Evolutionary conservation across 2,888 invertebrate genomes (phyloP).

Genomic region (Pristionchus entomophagus): DNA sequence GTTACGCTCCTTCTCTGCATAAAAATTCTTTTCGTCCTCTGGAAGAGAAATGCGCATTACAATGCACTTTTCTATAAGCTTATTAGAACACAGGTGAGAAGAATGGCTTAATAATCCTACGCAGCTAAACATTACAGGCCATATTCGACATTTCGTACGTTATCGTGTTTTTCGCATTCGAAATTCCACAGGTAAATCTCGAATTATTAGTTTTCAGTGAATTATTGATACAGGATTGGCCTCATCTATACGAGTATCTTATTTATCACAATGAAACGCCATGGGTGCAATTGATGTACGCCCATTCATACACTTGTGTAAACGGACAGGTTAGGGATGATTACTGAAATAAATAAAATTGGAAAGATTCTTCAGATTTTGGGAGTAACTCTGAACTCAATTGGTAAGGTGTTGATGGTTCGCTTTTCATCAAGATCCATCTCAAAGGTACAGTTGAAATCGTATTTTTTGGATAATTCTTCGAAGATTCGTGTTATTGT

Average conservation of each 20-base stretch:
- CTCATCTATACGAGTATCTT: not conserved
- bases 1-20: not conserved
- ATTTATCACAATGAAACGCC: not conserved
- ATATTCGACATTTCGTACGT: slow-evolving; percentile 3
- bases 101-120: too few relatives aligned
- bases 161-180: not conserved
- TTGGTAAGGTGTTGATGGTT: not conserved
- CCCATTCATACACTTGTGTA: not conserved
- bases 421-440: not conserved
- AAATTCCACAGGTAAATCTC: not conserved
- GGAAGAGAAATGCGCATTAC: not conserved
- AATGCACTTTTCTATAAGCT: slow-evolving; percentile 2
- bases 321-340: not conserved
- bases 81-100: not conserved
- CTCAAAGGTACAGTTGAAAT: not conserved
- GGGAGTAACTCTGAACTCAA: not conserved
- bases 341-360: not conserved
- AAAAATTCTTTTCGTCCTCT: not conserved
- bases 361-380: not conserved
- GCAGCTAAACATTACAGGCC: not conserved
- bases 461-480: not conserved
- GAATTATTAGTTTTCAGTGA: not conserved
- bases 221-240: not conserved
- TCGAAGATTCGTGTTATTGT: not conserved
- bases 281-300: not conserved